A percentile compares a stretch with the other conserved stretches of the same genome.
These are phyloP conservation scores for Mythimna albipuncta DNA, from an alignment of 2,888 invertebrate species.

Conservation along the genomic window DNA sequence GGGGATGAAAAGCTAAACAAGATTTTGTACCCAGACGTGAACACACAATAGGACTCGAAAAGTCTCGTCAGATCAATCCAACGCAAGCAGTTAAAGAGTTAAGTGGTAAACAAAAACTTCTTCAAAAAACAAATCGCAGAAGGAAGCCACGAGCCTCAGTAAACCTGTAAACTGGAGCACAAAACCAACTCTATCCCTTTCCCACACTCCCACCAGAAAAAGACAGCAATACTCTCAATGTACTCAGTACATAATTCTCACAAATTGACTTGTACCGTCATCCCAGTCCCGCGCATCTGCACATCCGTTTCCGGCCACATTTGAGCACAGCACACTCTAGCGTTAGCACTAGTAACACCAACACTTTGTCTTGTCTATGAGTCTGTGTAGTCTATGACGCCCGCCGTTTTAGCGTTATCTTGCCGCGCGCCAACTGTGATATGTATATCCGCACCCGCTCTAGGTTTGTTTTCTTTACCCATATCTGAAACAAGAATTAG, in stretches of 20 bases:
- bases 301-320: slow-evolving; percentile 19
- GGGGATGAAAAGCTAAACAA: too few species aligned
- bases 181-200: neutral
- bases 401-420: slow-evolving; percentile 96
- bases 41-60: too few species aligned
- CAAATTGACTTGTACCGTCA: slow-evolving; percentile 27
- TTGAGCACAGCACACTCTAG: slow-evolving; percentile 61
- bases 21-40: too few species aligned
- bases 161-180: neutral
- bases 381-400: slow-evolving; percentile 91
- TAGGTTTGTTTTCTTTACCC: slow-evolving; percentile 95
- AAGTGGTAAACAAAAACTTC: neutral
- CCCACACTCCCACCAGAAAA: neutral
- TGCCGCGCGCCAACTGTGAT: slow-evolving; percentile 96
- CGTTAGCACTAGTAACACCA: slow-evolving; percentile 54
- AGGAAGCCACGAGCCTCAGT: neutral
- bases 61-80: too few species aligned
- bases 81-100: too few species aligned
- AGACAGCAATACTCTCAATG: slow-evolving; percentile 21
- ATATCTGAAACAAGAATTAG: slow-evolving; percentile 92
- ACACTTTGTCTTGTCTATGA: slow-evolving; percentile 44
- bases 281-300: slow-evolving; percentile 27
- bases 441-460: slow-evolving; percentile 96
- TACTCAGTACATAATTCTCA: slow-evolving; percentile 6
- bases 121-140: neutral